phyloP scores from a whole-genome alignment of 2,113 vertebrate species.

The Xerus inauris region DNA sequence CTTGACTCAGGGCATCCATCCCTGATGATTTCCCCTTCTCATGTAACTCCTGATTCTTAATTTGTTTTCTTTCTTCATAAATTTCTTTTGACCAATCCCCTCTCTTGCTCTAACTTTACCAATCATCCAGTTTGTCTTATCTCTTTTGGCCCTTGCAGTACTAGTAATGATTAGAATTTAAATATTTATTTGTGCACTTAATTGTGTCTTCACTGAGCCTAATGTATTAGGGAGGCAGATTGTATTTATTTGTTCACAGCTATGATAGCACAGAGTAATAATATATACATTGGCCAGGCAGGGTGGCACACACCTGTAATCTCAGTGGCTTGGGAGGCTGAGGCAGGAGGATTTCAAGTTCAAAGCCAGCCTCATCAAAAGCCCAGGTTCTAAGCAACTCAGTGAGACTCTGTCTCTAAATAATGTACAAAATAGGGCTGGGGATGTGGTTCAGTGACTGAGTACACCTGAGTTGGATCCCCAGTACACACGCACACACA shows the following conservation, averaged over 20 bases:
- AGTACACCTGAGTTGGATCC: too few species aligned
- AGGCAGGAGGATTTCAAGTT: too few species aligned
- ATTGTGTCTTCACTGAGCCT: background rate
- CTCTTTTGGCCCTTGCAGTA: background rate
- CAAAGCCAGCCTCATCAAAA: too few species aligned
- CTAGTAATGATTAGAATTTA: background rate
- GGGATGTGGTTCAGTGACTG: too few species aligned
- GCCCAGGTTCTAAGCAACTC: too few species aligned
- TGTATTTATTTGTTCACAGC: background rate
- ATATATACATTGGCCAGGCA: background rate
- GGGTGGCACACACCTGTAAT: too few species aligned
- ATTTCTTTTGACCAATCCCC: background rate
- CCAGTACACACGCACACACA: too few species aligned
- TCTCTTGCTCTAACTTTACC: background rate
- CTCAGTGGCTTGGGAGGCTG: too few species aligned
- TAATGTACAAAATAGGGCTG: too few species aligned
- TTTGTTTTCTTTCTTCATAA: background rate
- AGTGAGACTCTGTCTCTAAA: too few species aligned
- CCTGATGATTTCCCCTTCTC: background rate
- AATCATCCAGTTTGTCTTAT: background rate
- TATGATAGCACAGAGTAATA: background rate
- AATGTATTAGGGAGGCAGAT: background rate
- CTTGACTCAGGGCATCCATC: background rate
- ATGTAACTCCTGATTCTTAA: background rate
- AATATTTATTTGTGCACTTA: slow-evolving; percentile 8